Evolutionary conservation across 1,140 invertebrate genomes (phyloP).

Genomic region (Pantala flavescens): DNA sequence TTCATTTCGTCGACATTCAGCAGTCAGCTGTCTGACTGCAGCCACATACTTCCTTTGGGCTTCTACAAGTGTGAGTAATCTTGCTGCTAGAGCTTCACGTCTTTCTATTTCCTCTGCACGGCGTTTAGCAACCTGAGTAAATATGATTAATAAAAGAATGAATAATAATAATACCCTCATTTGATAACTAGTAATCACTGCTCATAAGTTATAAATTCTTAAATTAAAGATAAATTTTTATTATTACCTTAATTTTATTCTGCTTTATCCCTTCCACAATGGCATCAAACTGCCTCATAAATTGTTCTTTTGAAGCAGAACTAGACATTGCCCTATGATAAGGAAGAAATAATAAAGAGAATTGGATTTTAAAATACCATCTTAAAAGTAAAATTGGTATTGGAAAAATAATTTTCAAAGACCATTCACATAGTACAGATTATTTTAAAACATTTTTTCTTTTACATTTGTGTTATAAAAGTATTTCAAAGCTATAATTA

Average conservation of each 20-base stretch:
- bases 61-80: constrained; percentile 52
- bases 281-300: constrained; percentile 75
- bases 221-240: too few species aligned
- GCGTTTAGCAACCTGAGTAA: constrained; percentile 26
- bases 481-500: too few species aligned
- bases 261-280: constrained; percentile 77
- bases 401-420: too few species aligned
- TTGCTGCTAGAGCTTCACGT: constrained; percentile 39
- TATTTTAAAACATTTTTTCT: too few species aligned
- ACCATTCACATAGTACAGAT: too few species aligned
- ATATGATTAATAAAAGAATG: background rate
- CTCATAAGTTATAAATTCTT: too few species aligned
- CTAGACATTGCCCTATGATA: constrained; percentile 40
- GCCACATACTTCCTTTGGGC: constrained; percentile 73
- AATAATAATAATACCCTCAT: background rate
- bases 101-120: constrained; percentile 36
- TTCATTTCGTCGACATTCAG: constrained; percentile 59
- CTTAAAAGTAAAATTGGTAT: background rate
- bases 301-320: constrained; percentile 59
- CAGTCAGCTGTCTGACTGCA: constrained; percentile 68
- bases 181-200: too few species aligned
- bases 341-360: too few species aligned
- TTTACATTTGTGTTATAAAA: too few species aligned
- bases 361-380: constrained; percentile 17
- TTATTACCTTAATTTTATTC: constrained; percentile 61